Conservation (phyloP, 2,797 vertebrate genomes). For the Halcyon badia region DNA sequence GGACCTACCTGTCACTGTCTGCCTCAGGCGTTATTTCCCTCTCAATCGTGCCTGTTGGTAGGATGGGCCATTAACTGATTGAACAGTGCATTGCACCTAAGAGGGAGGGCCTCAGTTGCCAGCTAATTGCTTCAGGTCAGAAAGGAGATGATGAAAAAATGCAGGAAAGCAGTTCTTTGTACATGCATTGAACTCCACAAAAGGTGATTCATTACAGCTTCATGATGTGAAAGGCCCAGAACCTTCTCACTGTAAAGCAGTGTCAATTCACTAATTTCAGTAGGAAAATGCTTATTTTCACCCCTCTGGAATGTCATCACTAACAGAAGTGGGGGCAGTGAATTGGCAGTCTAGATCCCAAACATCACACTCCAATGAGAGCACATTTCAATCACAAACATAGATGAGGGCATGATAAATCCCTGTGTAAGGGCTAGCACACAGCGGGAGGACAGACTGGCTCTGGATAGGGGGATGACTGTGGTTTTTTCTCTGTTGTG, state of each 20-base stretch:
- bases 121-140: neutral
- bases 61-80: neutral
- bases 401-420: neutral
- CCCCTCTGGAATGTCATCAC: neutral
- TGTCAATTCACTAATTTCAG: neutral
- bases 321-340: neutral
- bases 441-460: accelerated
- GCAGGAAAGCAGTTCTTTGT: neutral
- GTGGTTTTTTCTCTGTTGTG: neutral
- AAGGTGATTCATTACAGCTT: neutral
- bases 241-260: neutral
- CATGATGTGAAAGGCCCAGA: neutral
- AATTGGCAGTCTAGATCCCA: neutral
- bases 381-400: neutral
- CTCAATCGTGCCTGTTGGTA: neutral
- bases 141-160: neutral
- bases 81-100: neutral
- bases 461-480: accelerated
- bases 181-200: neutral
- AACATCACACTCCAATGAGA: neutral
- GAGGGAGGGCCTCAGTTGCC: neutral
- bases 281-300: neutral
- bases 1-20: neutral
- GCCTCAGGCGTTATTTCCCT: neutral
- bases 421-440: neutral